Base-by-base conservation (phyloP, 2,113 vertebrate species). In the Candoia aspera region DNA sequence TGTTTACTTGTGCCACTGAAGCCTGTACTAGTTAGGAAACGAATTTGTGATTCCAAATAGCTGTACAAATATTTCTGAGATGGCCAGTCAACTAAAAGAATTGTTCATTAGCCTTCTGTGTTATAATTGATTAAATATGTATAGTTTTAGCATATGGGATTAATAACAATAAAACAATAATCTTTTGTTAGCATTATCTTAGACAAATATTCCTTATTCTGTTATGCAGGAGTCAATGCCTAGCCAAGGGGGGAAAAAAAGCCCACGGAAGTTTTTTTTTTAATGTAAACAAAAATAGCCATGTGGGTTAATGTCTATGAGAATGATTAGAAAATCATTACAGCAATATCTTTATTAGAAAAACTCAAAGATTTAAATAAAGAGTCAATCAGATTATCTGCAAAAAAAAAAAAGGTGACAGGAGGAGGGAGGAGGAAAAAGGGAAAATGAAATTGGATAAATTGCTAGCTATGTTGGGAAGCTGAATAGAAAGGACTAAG, bases 1-100 rank as follows among this genome's bases (percentile, higher is more conserved):
- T 6, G 26, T 90, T 57, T 68, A 10, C 92, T 90, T 91, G 92
- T 92, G 94, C 86, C 17, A 15, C 79, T 57, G 37, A 59, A 59
- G 57, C 26, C 15, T 26, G 49, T 29, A 17, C 23, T 8, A 3
- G n/a, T 37, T 91, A 24, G 53, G 59, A 54, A 62, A 37, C 8
- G 1, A 49, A 12, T 21, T 13, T 53, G 58, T 53, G 42, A 90
- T 79, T 79, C 68, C 68, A 79, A 79, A 79, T n/a, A 79, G 15
- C 68, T 79, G 15, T 37, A 37, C 33, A 79, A 79, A 79, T 79
- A 37, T 79, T 37, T 79, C 15, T 79, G 15, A 79, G 68, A 79
- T 6, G 13, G 68, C 68, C 68, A 37, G n/a, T 19, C n/a, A 79
- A 37, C 33, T 79, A 37, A 79, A 79, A 59, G 3, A 79, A 79